Evolutionary conservation across 2,797 vertebrate species (phyloP).

Genomic region (Helostoma temminkii): DNA sequence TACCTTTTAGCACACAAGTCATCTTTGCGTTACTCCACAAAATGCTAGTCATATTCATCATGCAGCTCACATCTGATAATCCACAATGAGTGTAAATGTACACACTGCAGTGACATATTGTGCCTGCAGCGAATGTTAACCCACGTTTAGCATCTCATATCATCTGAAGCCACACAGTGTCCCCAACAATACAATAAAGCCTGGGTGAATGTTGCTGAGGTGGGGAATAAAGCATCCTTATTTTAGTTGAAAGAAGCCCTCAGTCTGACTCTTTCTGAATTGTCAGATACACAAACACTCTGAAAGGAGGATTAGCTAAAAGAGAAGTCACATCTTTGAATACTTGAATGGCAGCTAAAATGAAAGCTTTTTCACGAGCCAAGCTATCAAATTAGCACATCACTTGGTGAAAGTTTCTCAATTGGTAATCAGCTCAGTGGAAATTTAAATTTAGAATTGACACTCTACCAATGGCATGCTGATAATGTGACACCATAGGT

Average conservation of each 20-base stretch:
- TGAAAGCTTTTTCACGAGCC: slow-evolving; percentile 31
- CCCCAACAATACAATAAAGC: slow-evolving; percentile 32
- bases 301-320: too few relatives aligned
- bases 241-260: too few relatives aligned
- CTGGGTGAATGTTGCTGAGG: slow-evolving; percentile 10
- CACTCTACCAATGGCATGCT: too few relatives aligned
- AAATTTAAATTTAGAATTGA: too few relatives aligned
- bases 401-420: slow-evolving; percentile 4
- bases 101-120: slow-evolving; percentile 31
- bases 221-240: too few relatives aligned
- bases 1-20: slow-evolving; percentile 45
- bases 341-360: slow-evolving; percentile 35
- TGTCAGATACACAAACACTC: too few relatives aligned
- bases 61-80: slow-evolving; percentile 26
- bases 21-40: slow-evolving; percentile 29
- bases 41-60: slow-evolving; percentile 18
- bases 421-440: too few relatives aligned
- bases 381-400: slow-evolving; percentile 15
- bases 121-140: slow-evolving; percentile 34
- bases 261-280: too few relatives aligned
- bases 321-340: slow-evolving; percentile 45
- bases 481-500: too few relatives aligned
- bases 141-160: slow-evolving; percentile 36
- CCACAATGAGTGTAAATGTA: slow-evolving; percentile 32
- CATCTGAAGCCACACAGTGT: slow-evolving; percentile 23